Evolutionary conservation across 2,797 vertebrate genomes (phyloP), one percentile per base, ranked within the genome.

Genomic region (Sebastiscus tertius): DNA sequence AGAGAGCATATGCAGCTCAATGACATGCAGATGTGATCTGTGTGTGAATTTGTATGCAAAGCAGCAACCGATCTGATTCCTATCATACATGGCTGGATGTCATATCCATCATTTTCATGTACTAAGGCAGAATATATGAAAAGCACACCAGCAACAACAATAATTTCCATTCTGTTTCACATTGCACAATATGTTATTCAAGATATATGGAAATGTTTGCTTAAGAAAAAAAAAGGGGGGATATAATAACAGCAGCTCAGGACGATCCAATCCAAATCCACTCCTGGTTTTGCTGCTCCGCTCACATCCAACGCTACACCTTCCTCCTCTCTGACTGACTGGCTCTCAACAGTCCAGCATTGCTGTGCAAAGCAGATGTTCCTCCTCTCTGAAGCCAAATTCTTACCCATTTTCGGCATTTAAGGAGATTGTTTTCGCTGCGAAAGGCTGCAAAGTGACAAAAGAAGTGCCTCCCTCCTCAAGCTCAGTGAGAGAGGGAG

Each of bases 281-380:
- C 76, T 94, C 95, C 96, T 83, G 94, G 95, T 96, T 96, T 96
- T 96, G 88, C 84, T 67, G 78, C 88, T 89, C 92, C 84, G 91
- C 89, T 89, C 86, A 39, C 85, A 79, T 73, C 89, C 89, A 86
- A 87, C 70, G 64, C 8, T 79, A 83, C 61, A 91, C 92, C 92
- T 85, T 90, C 89, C 85, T 22, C 52, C 52, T 20, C 49, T 8
- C 18, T 49, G 46, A 18, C 46, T 52, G 42, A 55, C 82, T 39
- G 82, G 89, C 90, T 95, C 93, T 86, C 90, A 82, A 78, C 93
- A 90, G 92, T 95, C 92, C 91, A 93, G 95, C 95, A 89, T 94
- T 93, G 95, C 95, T 93, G 95, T 94, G 93, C 93, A 89, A 18
- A 95, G 95, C 95, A 95, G 95, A 95, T 95, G 95, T 95, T 94